Evolutionary conservation across 2,797 vertebrate genomes (phyloP), one percentile per base, ranked within the genome.

Genomic region (Gastrophryne carolinensis): DNA sequence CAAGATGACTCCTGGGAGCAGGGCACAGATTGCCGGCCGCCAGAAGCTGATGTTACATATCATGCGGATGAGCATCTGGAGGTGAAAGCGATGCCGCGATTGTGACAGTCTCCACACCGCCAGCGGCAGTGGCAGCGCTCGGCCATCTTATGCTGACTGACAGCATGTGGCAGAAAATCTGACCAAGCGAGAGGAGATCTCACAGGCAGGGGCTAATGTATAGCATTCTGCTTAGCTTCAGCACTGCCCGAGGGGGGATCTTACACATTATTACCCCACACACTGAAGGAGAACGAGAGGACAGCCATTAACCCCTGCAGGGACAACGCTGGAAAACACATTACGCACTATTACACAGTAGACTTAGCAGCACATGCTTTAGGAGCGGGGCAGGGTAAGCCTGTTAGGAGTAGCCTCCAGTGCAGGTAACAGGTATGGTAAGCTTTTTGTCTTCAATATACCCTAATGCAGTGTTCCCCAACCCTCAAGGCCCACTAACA

Each of bases 31-130:
- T 75, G 66, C 30, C 57, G 17, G 26, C 65, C 57, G 12, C 27
- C 34, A n/a, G 49, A n/a, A 63, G 66, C 50, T 63, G 74, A 64
- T 71, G 74, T 56, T 64, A 56, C n/a, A 30, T 54, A 63, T 64
- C 67, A 71, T 66, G 41, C 74, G 49, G 68, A 71, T 60, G 50
- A 71, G 66, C 74, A 77, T 77, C 66, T 77, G 74, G 67, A 71
- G 67, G 32, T 77, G 74, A 71, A 70, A 77, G 9, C 9, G 74
- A 77, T 71, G 60, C 74, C 57, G 74, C 64, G 67, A 77, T 34
- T 19, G 49, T 77, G 66, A 77, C 74, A 64, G 66, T 37, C 26
- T 34, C 58, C 49, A 21, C 64, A 50, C 24, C 12, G 66, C 74
- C 74, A 9, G 57, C 24, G 67, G 66, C 74, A 29, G 23, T 15